Evolutionary conservation across 2,113 vertebrate species (phyloP).

Genomic region (Suricata suricatta): DNA sequence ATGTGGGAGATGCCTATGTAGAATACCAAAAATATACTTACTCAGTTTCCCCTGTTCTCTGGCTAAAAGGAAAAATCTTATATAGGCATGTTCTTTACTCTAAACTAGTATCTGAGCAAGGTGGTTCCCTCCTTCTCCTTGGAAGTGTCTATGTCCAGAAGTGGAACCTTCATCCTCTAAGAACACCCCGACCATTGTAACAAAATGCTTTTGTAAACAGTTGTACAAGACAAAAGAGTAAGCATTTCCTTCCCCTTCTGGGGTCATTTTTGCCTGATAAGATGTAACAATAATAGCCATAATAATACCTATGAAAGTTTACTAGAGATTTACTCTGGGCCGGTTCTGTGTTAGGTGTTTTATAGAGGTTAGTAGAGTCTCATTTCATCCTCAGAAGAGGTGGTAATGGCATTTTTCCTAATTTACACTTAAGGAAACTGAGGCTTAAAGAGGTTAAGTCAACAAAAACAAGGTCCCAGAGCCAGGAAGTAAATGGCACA

Average conservation of each 20-base stretch:
- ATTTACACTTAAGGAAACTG: background rate
- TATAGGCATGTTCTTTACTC: background rate
- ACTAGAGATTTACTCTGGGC: background rate
- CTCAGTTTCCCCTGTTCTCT: background rate
- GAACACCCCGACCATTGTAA: background rate
- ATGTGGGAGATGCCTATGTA: background rate
- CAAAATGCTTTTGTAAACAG: background rate
- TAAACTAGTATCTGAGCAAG: background rate
- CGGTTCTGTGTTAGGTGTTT: background rate
- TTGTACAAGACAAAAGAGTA: background rate
- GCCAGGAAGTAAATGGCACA: background rate
- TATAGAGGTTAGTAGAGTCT: background rate
- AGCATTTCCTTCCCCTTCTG: background rate
- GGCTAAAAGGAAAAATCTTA: background rate
- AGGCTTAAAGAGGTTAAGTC: background rate
- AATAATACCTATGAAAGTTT: constrained; percentile 1
- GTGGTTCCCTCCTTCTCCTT: background rate
- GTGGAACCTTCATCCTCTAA: background rate
- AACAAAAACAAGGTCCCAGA: background rate
- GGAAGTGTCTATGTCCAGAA: background rate
- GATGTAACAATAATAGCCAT: background rate
- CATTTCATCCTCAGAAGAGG: background rate
- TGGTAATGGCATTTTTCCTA: background rate
- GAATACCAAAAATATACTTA: background rate
- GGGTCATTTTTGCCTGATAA: background rate